Conservation (phyloP, 1,140 invertebrate species). For the Ruditapes philippinarum region DNA sequence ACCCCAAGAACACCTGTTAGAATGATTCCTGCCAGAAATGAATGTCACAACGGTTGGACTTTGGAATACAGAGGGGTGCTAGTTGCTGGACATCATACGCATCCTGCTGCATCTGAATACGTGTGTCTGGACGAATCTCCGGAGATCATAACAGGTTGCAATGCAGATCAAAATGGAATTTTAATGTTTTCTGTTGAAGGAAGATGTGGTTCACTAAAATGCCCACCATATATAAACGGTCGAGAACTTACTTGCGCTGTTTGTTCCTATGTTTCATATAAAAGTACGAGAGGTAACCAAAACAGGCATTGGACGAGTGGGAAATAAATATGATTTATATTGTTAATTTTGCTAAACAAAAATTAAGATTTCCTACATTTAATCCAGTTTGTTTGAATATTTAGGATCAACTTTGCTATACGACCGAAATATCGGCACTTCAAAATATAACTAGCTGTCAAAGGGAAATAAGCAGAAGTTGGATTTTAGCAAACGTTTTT, state of each 20-base stretch:
- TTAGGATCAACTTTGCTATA: too few relatives aligned
- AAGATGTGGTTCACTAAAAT: constrained; percentile 39
- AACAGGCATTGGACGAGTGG: not conserved
- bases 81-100: not conserved
- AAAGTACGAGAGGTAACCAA: not conserved
- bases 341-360: too few relatives aligned
- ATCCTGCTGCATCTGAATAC: constrained; percentile 27
- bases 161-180: not conserved
- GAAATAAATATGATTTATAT: too few relatives aligned
- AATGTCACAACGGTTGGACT: constrained; percentile 59
- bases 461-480: too few relatives aligned
- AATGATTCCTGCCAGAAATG: constrained; percentile 63
- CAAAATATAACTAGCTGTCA: too few relatives aligned
- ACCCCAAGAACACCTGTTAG: constrained; percentile 4
- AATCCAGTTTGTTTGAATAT: too few relatives aligned
- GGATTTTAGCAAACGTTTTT: too few relatives aligned
- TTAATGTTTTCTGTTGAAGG: constrained; percentile 35
- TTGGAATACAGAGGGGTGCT: constrained; percentile 56
- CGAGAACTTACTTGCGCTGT: constrained; percentile 46
- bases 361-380: too few relatives aligned
- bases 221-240: constrained; percentile 44
- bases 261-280: constrained; percentile 1
- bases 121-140: constrained; percentile 53
- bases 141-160: not conserved
- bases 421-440: too few relatives aligned